These are phyloP conservation scores for Oncopodura yosiiana DNA, from an alignment of 1,140 invertebrate genomes.

Conservation along the genomic window DNA sequence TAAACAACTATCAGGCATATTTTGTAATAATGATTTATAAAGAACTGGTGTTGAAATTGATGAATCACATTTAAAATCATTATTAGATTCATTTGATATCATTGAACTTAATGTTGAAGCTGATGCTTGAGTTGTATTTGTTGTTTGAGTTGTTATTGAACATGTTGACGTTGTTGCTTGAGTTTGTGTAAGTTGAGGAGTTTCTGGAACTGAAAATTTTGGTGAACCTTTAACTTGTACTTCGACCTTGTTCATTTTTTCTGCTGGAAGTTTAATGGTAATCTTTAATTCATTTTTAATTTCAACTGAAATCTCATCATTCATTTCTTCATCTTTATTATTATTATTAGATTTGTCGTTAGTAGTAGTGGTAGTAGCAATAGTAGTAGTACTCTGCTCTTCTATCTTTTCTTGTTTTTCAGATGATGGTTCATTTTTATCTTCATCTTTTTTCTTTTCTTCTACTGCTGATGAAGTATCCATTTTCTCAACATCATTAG, in stretches of 20 bases:
- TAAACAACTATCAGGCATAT: background rate
- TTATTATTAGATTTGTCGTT: too few relatives aligned
- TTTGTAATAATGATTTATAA: background rate
- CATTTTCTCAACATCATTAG: constrained; percentile 20
- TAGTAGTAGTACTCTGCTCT: constrained; percentile 18
- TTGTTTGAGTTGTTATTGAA: background rate
- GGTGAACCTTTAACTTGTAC: constrained; percentile 30
- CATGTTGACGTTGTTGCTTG: background rate
- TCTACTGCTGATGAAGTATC: constrained; percentile 28
- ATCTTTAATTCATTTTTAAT: constrained; percentile 34
- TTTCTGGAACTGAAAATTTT: constrained; percentile 22
- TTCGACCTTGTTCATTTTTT: constrained; percentile 32
- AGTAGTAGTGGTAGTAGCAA: background rate
- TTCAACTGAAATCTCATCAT: constrained; percentile 32
- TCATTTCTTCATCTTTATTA: constrained; percentile 17
- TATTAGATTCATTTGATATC: too few relatives aligned
- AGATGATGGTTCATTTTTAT: constrained; percentile 35
- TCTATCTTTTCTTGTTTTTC: too few relatives aligned
- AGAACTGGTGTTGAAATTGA: too few relatives aligned
- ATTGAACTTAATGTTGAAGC: too few relatives aligned
- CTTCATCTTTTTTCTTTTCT: constrained; percentile 33
- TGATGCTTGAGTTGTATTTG: background rate
- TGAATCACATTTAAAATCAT: too few relatives aligned
- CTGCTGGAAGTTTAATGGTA: constrained; percentile 31
- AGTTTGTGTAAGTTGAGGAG: too few relatives aligned